A percentile compares a stretch with the other conserved stretches of the same genome.
These are phyloP conservation scores for Cariama cristata DNA, from an alignment of 2,113 vertebrate genomes.

Conservation along the genomic window DNA sequence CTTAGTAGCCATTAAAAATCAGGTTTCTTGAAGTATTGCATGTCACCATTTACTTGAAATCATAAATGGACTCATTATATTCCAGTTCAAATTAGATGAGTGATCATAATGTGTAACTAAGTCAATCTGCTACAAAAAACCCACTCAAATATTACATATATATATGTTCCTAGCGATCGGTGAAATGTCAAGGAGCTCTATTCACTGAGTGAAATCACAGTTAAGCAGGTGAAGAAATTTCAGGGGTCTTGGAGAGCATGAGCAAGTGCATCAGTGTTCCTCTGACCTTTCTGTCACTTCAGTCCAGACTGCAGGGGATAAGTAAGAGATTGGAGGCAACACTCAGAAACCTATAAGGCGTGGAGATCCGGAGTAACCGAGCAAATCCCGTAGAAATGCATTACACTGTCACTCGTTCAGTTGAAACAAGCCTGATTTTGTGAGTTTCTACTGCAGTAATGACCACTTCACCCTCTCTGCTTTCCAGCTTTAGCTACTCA, in stretches of 20 bases:
- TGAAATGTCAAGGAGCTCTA: neutral
- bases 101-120: neutral
- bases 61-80: neutral
- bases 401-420: neutral
- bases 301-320: neutral
- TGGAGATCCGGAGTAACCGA: neutral
- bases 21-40: neutral
- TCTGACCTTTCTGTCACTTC: neutral
- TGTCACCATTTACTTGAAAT: neutral
- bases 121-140: neutral
- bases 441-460: neutral
- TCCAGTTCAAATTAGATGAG: neutral
- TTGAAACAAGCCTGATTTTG: neutral
- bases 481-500: neutral
- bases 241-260: neutral
- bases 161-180: neutral
- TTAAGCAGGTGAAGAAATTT: neutral
- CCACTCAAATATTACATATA: neutral
- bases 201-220: neutral
- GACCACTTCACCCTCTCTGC: neutral
- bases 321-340: neutral
- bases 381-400: neutral
- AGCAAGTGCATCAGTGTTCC: neutral
- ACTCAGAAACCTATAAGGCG: neutral
- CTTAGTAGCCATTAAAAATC: neutral